phyloP scores from a whole-genome alignment of 2,888 invertebrate species.

The Macrosiphum euphorbiae region DNA sequence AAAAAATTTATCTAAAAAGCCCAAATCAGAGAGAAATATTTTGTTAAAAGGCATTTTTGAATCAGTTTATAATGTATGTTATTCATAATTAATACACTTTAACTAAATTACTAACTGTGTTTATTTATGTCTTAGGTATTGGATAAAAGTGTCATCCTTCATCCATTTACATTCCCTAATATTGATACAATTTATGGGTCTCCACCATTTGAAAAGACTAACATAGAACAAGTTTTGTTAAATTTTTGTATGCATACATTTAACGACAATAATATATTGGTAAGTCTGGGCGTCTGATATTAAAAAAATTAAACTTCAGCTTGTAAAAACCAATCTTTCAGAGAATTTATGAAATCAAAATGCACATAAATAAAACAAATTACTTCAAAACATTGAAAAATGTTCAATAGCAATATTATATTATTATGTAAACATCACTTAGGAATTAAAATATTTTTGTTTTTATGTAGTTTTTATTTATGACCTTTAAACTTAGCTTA shows the following conservation, averaged over 20 bases:
- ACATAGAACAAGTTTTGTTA: background rate
- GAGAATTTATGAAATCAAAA: background rate
- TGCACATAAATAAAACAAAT: background rate
- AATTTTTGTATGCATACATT: background rate
- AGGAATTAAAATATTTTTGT: too few relatives aligned
- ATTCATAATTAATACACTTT: background rate
- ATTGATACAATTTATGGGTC: conserved; percentile 9
- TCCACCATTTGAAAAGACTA: conserved; percentile 22
- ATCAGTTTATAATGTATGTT: background rate
- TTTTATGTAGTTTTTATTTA: too few relatives aligned
- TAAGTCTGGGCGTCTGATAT: background rate
- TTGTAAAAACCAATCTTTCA: background rate
- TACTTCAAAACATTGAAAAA: background rate
- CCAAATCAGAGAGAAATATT: background rate
- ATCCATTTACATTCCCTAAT: background rate
- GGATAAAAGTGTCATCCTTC: background rate
- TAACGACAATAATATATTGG: background rate
- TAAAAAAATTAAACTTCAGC: background rate
- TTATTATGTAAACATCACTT: background rate
- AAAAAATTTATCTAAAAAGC: background rate
- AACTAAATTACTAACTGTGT: background rate
- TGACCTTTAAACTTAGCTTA: too few relatives aligned
- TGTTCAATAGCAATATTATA: background rate
- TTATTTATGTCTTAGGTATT: background rate
- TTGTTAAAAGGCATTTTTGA: background rate